Percentiles rank a stretch among this genome's conserved stretches.
Conservation (phyloP, 2,113 vertebrate species). For the Orthonyx spaldingii region DNA sequence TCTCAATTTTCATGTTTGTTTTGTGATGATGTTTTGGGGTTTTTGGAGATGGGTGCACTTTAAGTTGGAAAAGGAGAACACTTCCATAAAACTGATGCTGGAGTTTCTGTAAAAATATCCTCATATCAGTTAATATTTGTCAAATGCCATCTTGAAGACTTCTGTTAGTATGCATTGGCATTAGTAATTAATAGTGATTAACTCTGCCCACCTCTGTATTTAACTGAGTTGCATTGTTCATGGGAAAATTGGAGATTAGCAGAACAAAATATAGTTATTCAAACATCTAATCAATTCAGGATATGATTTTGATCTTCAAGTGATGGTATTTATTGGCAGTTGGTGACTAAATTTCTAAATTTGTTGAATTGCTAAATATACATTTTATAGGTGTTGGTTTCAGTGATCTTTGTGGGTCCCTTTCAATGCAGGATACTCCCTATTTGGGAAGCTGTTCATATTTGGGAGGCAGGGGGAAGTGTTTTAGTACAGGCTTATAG, state of each 20-base stretch:
- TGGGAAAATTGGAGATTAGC: not conserved
- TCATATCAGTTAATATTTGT: not conserved
- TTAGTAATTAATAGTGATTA: not conserved
- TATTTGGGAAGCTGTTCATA: not conserved
- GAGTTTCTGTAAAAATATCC: not conserved
- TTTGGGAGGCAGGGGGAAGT: rapidly evolving
- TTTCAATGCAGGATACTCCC: not conserved
- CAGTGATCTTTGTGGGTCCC: not conserved
- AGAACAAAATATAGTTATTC: not conserved
- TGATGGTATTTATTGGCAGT: not conserved
- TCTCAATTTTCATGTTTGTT: not conserved
- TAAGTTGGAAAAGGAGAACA: not conserved
- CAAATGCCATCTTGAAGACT: not conserved
- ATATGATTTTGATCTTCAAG: not conserved
- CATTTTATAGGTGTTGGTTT: not conserved
- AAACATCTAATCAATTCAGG: not conserved
- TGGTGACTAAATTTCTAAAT: not conserved
- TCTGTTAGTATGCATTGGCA: not conserved
- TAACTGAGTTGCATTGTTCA: not conserved
- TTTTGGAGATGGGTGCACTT: not conserved
- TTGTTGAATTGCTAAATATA: not conserved
- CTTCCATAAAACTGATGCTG: not conserved
- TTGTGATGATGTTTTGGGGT: not conserved
- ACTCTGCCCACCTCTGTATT: not conserved
- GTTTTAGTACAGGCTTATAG: not conserved